phyloP scores from a whole-genome alignment of 2,888 invertebrate species.

The Plutella xylostella region DNA sequence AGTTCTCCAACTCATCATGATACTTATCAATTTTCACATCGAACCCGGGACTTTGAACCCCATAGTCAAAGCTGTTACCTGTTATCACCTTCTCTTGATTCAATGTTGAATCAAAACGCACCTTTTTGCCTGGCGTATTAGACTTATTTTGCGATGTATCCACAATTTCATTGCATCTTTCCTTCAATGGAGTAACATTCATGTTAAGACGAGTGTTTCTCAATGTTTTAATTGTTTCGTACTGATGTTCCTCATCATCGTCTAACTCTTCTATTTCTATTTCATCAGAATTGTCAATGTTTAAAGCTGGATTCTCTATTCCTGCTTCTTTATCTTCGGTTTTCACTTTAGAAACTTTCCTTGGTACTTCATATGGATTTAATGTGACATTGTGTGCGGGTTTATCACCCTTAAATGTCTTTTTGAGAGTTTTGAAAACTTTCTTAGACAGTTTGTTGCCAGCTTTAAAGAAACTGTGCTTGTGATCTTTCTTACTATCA shows the following conservation, averaged over 20 bases:
- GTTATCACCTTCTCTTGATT: constrained; percentile 61
- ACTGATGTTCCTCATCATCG: constrained; percentile 47
- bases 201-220: constrained; percentile 53
- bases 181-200: constrained; percentile 54
- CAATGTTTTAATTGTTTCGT: constrained; percentile 55
- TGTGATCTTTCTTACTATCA: constrained; percentile 44
- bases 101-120: constrained; percentile 58
- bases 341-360: constrained; percentile 45
- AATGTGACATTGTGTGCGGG: constrained; percentile 33
- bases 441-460: constrained; percentile 54
- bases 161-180: constrained; percentile 31
- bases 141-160: constrained; percentile 41
- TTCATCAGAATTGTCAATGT: constrained; percentile 58
- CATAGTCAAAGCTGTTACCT: constrained; percentile 57
- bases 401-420: constrained; percentile 56
- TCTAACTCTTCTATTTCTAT: constrained; percentile 52
- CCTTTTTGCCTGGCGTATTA: constrained; percentile 54
- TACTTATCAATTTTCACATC: constrained; percentile 59
- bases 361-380: constrained; percentile 61
- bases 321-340: constrained; percentile 39
- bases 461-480: constrained; percentile 44
- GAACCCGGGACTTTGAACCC: constrained; percentile 55
- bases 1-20: constrained; percentile 63
- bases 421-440: constrained; percentile 55
- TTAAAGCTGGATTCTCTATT: constrained; percentile 55